Evolutionary conservation across 1,140 invertebrate genomes (phyloP).

Genomic region (Myzus persicae): DNA sequence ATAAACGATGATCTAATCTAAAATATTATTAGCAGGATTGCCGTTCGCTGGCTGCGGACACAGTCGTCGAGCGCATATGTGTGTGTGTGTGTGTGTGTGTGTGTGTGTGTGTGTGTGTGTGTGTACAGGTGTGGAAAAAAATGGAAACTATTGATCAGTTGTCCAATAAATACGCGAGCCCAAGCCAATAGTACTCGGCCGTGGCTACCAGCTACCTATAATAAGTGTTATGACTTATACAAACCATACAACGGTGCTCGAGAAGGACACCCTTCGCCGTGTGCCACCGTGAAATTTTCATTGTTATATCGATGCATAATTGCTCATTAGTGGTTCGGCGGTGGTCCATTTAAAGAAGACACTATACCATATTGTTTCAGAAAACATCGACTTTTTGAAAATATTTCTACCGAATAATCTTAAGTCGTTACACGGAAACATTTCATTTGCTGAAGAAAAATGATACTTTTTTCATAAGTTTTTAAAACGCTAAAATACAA

Average conservation of each 20-base stretch:
- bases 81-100: not conserved
- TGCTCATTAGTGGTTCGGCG: too few relatives aligned
- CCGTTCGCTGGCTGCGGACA: not conserved
- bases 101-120: not conserved
- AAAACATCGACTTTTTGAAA: too few relatives aligned
- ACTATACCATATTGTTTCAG: too few relatives aligned
- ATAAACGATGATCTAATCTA: constrained; percentile 38
- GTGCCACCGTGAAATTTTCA: not conserved
- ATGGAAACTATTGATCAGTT: not conserved
- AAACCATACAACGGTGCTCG: not conserved
- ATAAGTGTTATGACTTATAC: not conserved
- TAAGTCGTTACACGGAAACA: too few relatives aligned
- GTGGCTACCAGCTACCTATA: not conserved
- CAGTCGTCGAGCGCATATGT: not conserved
- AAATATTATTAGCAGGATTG: constrained; percentile 14
- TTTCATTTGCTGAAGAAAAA: too few relatives aligned
- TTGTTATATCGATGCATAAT: not conserved
- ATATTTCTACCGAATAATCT: too few relatives aligned
- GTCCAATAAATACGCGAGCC: not conserved
- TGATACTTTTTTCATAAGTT: too few relatives aligned
- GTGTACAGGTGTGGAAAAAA: constrained; percentile 6
- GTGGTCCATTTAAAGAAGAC: too few relatives aligned
- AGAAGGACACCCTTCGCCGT: not conserved
- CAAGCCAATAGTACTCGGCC: not conserved
- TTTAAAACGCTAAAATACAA: too few relatives aligned